A percentile compares a stretch with the other conserved stretches of the same genome.
phyloP scores from a whole-genome alignment of 2,113 vertebrate species.

The Antennarius striatus region DNA sequence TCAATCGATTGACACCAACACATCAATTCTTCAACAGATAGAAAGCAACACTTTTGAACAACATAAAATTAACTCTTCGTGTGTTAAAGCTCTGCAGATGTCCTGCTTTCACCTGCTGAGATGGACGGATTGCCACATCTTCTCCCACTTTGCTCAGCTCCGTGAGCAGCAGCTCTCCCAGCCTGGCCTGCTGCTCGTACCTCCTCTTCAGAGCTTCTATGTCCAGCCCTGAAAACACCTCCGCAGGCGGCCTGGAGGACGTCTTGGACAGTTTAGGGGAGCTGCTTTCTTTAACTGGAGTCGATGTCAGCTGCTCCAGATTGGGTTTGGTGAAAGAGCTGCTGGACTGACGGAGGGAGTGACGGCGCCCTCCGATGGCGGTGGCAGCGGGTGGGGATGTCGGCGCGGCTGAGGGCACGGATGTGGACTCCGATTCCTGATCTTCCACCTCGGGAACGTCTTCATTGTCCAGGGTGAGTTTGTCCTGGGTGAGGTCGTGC shows the following conservation, averaged over 20 bases:
- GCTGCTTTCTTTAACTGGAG: conserved; percentile 76
- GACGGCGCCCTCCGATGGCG: conserved; percentile 73
- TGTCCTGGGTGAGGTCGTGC: conserved; percentile 97
- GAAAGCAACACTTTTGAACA: too few species aligned
- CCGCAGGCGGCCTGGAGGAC: conserved; percentile 62
- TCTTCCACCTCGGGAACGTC: conserved; percentile 84
- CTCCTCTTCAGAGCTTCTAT: conserved; percentile 85
- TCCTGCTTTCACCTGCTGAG: conserved; percentile 70
- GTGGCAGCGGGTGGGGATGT: conserved; percentile 36
- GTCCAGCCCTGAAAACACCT: conserved; percentile 88
- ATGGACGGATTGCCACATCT: conserved; percentile 56
- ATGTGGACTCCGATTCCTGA: conserved; percentile 76
- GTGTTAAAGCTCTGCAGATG: not conserved
- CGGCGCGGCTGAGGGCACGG: conserved; percentile 44
- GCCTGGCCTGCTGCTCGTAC: conserved; percentile 80
- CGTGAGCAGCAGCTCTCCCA: conserved; percentile 83
- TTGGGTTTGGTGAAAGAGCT: conserved; percentile 92
- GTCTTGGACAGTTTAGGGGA: conserved; percentile 75
- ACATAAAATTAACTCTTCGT: too few species aligned
- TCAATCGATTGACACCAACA: too few species aligned
- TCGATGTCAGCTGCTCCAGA: conserved; percentile 80
- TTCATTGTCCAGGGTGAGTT: conserved; percentile 87
- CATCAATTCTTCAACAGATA: too few species aligned
- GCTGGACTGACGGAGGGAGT: conserved; percentile 88
- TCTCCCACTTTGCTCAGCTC: conserved; percentile 60